A percentile compares a stretch with the other conserved stretches of the same genome.
These are phyloP conservation scores for Hippocampus mohnikei DNA, from an alignment of 2,113 vertebrate species.

Conservation along the genomic window DNA sequence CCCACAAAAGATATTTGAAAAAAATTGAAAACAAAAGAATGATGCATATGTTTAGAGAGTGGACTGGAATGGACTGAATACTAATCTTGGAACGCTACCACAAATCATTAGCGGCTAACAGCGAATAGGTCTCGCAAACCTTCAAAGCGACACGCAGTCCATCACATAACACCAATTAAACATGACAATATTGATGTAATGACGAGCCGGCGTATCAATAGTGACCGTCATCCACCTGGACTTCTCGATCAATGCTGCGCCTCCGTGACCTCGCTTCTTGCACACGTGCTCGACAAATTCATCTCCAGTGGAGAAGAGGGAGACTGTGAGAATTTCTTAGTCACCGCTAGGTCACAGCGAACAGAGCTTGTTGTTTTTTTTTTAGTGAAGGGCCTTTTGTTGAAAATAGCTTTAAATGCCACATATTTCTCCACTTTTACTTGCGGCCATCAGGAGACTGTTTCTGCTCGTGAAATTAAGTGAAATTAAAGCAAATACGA, in stretches of 20 bases:
- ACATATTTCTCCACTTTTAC: neutral
- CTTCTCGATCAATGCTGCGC: constrained; percentile 29
- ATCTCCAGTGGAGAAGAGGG: constrained; percentile 19
- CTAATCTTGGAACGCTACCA: constrained; percentile 4
- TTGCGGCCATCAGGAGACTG: neutral
- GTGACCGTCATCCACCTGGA: constrained; percentile 23
- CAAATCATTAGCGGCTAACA: constrained; percentile 20
- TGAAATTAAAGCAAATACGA: too few relatives aligned
- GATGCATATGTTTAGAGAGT: neutral
- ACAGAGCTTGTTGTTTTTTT: constrained; percentile 26
- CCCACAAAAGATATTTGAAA: neutral
- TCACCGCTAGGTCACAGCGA: constrained; percentile 29
- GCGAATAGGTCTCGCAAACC: constrained; percentile 11
- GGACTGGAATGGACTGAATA: neutral
- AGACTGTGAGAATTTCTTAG: constrained; percentile 23
- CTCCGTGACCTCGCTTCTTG: constrained; percentile 31
- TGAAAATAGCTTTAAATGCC: neutral
- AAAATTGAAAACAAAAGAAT: neutral
- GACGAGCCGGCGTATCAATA: constrained; percentile 44
- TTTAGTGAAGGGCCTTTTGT: neutral
- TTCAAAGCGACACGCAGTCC: constrained; percentile 13
- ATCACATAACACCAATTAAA: constrained; percentile 45
- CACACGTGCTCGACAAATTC: constrained; percentile 18
- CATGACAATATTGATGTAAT: constrained; percentile 40
- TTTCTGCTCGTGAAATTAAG: neutral